Percentiles rank a stretch among this genome's conserved stretches.
phyloP scores from a whole-genome alignment of 1,140 invertebrate genomes.

The Halyomorpha halys region DNA sequence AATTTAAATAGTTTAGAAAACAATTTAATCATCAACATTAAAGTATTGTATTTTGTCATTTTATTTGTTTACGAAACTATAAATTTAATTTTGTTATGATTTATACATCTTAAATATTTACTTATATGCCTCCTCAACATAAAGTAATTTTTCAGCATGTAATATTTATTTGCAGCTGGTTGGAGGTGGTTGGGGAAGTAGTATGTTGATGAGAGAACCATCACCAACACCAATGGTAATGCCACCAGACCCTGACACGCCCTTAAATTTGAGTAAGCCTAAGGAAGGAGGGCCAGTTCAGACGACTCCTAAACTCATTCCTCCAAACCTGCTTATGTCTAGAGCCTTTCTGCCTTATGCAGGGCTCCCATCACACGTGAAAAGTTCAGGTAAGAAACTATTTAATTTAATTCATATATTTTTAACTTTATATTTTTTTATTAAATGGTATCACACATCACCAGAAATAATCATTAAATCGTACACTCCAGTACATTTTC shows the following conservation, averaged over 20 bases:
- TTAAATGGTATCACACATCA: too few relatives aligned
- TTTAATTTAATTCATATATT: too few relatives aligned
- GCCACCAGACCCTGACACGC: conserved; percentile 57
- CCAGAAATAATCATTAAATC: too few relatives aligned
- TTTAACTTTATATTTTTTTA: too few relatives aligned
- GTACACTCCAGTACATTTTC: too few relatives aligned
- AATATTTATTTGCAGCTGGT: conserved; percentile 36
- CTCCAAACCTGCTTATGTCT: conserved; percentile 44
- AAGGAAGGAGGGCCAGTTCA: conserved; percentile 47
- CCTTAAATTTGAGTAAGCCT: conserved; percentile 80
- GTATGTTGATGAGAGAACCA: conserved; percentile 36
- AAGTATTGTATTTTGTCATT: too few relatives aligned
- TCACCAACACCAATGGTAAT: conserved; percentile 32
- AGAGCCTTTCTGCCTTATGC: conserved; percentile 49
- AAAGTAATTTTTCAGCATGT: conserved; percentile 14
- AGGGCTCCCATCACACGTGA: conserved; percentile 45
- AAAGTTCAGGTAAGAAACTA: background rate
- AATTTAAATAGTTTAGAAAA: too few relatives aligned
- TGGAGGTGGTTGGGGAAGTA: conserved; percentile 36
- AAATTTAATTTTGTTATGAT: too few relatives aligned
- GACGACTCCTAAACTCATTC: conserved; percentile 47
- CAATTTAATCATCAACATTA: too few relatives aligned
- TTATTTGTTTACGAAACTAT: too few relatives aligned
- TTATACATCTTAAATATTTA: too few relatives aligned
- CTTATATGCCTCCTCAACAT: background rate